These are phyloP conservation scores for Oxygymnocypris stewartii DNA, from an alignment of 2,113 vertebrate species.

Conservation along the genomic window DNA sequence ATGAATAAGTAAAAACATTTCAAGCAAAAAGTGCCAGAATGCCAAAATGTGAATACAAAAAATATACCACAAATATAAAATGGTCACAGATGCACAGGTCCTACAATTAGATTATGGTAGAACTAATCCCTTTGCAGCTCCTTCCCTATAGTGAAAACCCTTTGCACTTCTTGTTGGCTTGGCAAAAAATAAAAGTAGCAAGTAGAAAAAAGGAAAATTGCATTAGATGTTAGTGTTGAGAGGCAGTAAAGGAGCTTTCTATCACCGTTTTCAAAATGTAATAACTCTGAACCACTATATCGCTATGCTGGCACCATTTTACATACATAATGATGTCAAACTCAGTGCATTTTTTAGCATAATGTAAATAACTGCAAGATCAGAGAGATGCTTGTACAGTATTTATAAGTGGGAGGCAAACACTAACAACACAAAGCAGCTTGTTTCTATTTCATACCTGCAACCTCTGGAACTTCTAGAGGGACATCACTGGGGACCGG, in stretches of 20 bases:
- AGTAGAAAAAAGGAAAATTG: neutral
- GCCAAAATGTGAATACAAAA: neutral
- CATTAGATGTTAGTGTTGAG: neutral
- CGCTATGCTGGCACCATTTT: neutral
- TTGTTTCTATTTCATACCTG: slow-evolving; percentile 46
- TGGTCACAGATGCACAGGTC: neutral
- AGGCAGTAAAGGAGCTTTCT: slow-evolving; percentile 4
- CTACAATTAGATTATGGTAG: neutral
- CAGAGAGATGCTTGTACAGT: neutral
- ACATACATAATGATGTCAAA: neutral
- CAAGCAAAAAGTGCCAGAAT: neutral
- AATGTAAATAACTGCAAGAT: slow-evolving; percentile 5
- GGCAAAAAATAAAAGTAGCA: neutral
- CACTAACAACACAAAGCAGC: neutral
- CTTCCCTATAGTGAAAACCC: neutral
- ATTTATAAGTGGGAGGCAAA: slow-evolving; percentile 3
- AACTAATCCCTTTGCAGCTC: neutral
- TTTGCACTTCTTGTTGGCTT: neutral
- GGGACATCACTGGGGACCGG: neutral
- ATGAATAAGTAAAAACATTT: neutral
- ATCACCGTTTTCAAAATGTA: slow-evolving; percentile 7
- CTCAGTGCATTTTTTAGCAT: neutral
- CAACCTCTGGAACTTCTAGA: slow-evolving; percentile 19
- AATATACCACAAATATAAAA: neutral
- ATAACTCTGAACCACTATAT: slow-evolving; percentile 1